These are phyloP conservation scores for Muntiacus muntjak DNA, from an alignment of 2,113 vertebrate species.

Conservation along the genomic window DNA sequence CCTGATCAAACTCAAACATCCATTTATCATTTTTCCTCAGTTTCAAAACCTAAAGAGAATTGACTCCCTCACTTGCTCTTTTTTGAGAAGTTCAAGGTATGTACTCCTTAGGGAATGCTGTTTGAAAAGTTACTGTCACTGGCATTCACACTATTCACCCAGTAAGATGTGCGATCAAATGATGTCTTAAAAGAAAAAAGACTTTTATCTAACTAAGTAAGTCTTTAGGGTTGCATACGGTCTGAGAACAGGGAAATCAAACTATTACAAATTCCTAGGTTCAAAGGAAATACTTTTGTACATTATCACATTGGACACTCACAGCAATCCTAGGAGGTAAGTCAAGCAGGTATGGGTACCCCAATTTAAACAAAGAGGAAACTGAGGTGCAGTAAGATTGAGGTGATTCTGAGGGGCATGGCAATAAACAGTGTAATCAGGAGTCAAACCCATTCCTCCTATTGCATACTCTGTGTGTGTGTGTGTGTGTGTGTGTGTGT, in stretches of 20 bases:
- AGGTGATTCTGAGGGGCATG: neutral
- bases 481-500: too few relatives aligned
- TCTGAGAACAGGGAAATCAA: neutral
- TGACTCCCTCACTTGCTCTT: neutral
- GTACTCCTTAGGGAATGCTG: neutral
- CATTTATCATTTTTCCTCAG: neutral
- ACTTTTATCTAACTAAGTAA: neutral
- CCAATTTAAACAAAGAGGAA: neutral
- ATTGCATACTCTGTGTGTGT: neutral
- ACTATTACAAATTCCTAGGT: neutral
- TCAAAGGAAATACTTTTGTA: neutral
- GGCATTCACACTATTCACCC: neutral
- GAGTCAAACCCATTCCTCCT: neutral
- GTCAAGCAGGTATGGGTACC: neutral
- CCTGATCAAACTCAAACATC: neutral
- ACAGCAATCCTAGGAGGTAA: neutral
- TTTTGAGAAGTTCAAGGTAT: neutral
- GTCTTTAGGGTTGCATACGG: neutral
- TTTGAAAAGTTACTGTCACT: neutral
- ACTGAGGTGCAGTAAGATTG: neutral
- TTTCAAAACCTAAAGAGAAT: neutral
- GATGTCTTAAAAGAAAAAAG: neutral
- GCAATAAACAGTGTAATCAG: neutral
- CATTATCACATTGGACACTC: neutral
- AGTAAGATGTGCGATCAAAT: neutral